A percentile compares a stretch with the other conserved stretches of the same genome.
Evolutionary conservation across 2,888 invertebrate genomes (phyloP).

Genomic region (Lasioglossum marginatum): DNA sequence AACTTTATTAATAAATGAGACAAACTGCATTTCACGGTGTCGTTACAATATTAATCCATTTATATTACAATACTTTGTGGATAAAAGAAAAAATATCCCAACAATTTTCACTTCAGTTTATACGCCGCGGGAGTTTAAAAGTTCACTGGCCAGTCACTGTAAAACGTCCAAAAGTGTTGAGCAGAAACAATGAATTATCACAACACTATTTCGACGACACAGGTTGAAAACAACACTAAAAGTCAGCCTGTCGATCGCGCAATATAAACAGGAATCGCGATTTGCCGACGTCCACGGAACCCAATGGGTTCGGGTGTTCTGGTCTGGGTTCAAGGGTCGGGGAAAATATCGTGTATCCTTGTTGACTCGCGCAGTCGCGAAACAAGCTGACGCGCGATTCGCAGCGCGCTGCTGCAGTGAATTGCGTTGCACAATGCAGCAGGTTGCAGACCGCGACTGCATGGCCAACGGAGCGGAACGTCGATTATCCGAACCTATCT

Average conservation of each 20-base stretch:
- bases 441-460: conserved; percentile 22
- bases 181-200: neutral
- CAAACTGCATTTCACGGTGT: no score
- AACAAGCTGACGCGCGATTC: conserved; percentile 42
- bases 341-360: conserved; percentile 52
- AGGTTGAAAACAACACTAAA: conserved; percentile 7
- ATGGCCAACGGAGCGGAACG: neutral
- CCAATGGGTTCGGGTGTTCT: conserved; percentile 47
- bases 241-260: neutral
- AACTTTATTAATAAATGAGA: no score
- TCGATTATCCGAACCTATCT: conserved; percentile 11
- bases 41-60: no score
- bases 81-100: neutral
- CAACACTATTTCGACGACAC: neutral
- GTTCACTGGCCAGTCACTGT: neutral
- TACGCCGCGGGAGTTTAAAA: neutral
- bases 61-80: no score
- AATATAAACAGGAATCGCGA: conserved; percentile 18
- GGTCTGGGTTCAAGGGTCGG: conserved; percentile 47
- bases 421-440: conserved; percentile 51
- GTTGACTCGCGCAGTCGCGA: conserved; percentile 57
- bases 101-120: neutral
- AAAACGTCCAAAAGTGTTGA: neutral
- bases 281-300: conserved; percentile 43
- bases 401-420: conserved; percentile 46